Percentiles rank a stretch among this genome's conserved stretches.
phyloP scores from a whole-genome alignment of 2,797 vertebrate species.

The Chiloscyllium punctatum region DNA sequence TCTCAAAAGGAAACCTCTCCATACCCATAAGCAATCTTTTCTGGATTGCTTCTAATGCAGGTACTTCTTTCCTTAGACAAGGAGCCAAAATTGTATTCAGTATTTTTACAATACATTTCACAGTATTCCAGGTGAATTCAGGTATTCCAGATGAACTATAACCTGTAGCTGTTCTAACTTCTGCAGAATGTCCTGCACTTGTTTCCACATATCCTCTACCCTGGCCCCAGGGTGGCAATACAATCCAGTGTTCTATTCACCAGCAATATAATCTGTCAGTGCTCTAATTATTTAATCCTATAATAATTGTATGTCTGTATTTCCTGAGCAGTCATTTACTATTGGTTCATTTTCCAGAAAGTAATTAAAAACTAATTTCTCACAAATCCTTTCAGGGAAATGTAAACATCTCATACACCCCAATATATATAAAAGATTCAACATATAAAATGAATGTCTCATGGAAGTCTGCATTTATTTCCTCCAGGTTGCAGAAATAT shows the following conservation, averaged over 20 bases:
- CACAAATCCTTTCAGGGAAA: background rate
- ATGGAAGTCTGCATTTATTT: background rate
- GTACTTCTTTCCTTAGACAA: too few species aligned
- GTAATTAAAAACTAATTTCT: background rate
- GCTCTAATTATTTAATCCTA: background rate
- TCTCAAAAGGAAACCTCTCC: too few species aligned
- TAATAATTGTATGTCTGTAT: background rate
- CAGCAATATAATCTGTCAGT: background rate
- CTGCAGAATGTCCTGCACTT: background rate
- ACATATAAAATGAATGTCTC: background rate
- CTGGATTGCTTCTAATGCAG: too few species aligned
- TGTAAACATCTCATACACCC: background rate
- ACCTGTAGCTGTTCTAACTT: background rate
- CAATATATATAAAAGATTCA: background rate
- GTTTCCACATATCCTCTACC: background rate
- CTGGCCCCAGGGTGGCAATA: background rate
- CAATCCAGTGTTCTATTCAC: background rate
- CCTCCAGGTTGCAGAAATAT: background rate
- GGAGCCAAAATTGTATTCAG: too few species aligned
- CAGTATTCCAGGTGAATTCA: background rate
- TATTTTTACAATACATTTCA: too few species aligned
- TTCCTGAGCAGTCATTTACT: background rate
- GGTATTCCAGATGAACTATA: background rate
- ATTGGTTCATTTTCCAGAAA: background rate
- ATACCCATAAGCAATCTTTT: too few species aligned